Evolutionary conservation across 1,140 invertebrate species (phyloP), one percentile per base, ranked within the genome.

Genomic region (Hyphantria cunea): DNA sequence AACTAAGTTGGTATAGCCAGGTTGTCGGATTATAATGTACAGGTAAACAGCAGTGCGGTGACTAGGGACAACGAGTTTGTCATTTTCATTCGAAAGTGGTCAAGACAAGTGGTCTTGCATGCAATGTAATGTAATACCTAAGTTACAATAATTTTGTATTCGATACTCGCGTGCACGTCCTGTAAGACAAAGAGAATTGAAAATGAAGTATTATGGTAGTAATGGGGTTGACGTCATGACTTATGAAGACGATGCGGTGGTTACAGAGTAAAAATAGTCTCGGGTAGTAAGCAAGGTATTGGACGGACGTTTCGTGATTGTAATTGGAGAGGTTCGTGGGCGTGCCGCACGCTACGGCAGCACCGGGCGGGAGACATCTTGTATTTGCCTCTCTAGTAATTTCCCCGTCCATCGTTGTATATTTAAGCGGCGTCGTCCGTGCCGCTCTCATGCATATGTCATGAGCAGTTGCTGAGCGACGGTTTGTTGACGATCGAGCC

Each of bases 371-470:
- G 78, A 84, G 82, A 81, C 84, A 87, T 87, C 82, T 84, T 88
- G 66, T 83, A 84, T 88, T 84, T 83, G 85, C 74, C 71, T 83
- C 78, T 83, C 76, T 82, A 70, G 81, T 88, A 90, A 89, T 88
- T 89, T 88, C 75, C 83, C 73, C 76, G 79, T 76, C 71, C 73
- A 80, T 87, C 78, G 82, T 88, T 86, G 84, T 86, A 87, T 90
- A 90, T 90, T 86, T 84, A 87, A 89, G 79, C 78, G 82, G 69
- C 72, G 68, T 70, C 74, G 79, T 84, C 76, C 76, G 71, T 69
- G 72, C 72, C 83, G 66, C 77, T 86, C 82, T 89, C 86, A 90
- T 90, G 86, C 88, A 90, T 89, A 89, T 88, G 82, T 90, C 86
- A 90, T 90, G 86, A 90, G 80, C 78, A 74, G 88, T 90, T 89